Evolutionary conservation across 2,113 vertebrate genomes (phyloP), one percentile per base, ranked within the genome.

Genomic region (Bos javanicus): DNA sequence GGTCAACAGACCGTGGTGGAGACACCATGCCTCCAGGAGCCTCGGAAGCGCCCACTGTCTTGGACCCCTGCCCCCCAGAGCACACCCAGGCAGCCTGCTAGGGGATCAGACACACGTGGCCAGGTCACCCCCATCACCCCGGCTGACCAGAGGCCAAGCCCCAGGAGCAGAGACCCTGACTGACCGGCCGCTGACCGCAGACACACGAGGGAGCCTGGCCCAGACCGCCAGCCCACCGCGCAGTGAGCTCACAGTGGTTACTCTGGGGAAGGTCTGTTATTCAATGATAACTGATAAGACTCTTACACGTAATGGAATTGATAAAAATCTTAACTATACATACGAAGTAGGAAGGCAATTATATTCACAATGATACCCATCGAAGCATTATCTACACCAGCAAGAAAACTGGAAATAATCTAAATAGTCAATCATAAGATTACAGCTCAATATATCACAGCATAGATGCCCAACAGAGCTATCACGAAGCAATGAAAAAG

Each of bases 141-240:
- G 3, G 50, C 5, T 80, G 83, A 54, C n/a, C 57, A 36, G 81
- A 9, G 25, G 30, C 59, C 59, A 86, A 62, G 54, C 36, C 59
- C 25, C 30, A 80, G 64, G 17, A 17, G 33, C 17, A 30, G 46
- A 57, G 81, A 48, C 30, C 15, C 48, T 39, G 19, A 59, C 57
- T 23, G 46, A 67, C 64, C 19, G 1, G 12, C 39, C 14, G 30
- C 50, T 85, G 64, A 71, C 6, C 3, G 3, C 16, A 39, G 59
- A 59, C 3, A 28, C 5, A 15, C 0, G 0, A 54, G 33, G 50
- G 36, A 74, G 50, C 28, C n/a, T 30, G 13, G 64, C n/a, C 62
- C 62, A 15, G 62, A 21, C 17, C 0, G 2, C 33, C 13, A 2
- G 0, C 33, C 60, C 28, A 11, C 2, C 9, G 7, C 33, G 25